phyloP scores from a whole-genome alignment of 2,888 invertebrate genomes.

The Parelbella ahira region DNA sequence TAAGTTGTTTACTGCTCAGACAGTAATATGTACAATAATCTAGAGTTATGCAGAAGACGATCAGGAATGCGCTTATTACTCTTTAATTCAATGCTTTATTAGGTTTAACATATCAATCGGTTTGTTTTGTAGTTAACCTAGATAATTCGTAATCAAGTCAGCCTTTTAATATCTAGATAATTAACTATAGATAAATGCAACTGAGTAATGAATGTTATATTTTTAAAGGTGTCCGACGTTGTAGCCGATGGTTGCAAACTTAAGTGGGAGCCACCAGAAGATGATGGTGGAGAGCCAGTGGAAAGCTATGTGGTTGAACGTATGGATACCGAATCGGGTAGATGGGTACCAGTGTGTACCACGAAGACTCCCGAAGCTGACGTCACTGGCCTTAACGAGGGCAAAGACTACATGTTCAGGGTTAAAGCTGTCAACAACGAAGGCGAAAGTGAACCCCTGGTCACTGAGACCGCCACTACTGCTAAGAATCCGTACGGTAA shows the following conservation, averaged over 20 bases:
- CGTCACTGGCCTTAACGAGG: constrained; percentile 95
- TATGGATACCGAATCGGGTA: constrained; percentile 95
- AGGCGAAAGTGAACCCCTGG: constrained; percentile 98
- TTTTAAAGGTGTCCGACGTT: constrained; percentile 87
- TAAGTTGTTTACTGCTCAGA: no score
- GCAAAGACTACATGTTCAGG: constrained; percentile 98
- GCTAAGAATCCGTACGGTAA: constrained; percentile 98
- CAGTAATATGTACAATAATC: no score
- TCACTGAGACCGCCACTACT: constrained; percentile 92
- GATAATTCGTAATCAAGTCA: no score
- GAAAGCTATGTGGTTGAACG: constrained; percentile 97
- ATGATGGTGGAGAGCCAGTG: constrained; percentile 97
- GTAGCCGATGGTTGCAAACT: constrained; percentile 95
- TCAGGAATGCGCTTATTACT: no score
- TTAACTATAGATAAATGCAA: no score
- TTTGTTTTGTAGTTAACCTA: no score
- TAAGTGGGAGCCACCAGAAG: constrained; percentile 97
- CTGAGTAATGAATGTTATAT: no score
- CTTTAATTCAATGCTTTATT: no score
- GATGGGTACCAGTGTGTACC: constrained; percentile 95
- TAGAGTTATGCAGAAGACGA: no score
- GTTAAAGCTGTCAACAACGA: constrained; percentile 98
- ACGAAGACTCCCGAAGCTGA: constrained; percentile 87
- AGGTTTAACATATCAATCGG: no score
- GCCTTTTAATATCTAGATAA: no score